Conservation (phyloP, 2,113 vertebrate genomes). For the Cyprinus carpio region DNA sequence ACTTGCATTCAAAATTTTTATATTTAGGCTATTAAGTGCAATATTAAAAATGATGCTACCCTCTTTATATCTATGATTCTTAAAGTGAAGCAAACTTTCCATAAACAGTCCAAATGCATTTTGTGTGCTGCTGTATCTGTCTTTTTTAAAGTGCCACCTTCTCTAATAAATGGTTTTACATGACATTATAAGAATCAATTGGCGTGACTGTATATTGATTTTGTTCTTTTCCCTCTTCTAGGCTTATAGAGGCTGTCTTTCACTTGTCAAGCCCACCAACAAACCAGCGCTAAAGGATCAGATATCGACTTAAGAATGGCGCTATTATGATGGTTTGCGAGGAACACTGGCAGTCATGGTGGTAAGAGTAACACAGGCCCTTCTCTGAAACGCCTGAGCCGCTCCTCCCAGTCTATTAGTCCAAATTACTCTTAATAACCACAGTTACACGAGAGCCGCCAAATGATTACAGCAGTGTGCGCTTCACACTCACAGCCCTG, state of each 20-base stretch:
- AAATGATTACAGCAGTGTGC: conserved; percentile 52
- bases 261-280: neutral
- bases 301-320: conserved; percentile 26
- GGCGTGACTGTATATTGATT: conserved; percentile 22
- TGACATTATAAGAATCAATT: neutral
- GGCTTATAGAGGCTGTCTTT: neutral
- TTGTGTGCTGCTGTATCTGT: neutral
- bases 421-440: conserved; percentile 62
- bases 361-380: conserved; percentile 48
- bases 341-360: conserved; percentile 35
- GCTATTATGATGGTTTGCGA: conserved; percentile 21
- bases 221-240: neutral
- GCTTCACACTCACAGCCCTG: conserved; percentile 25
- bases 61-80: neutral
- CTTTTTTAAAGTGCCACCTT: neutral
- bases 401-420: conserved; percentile 58
- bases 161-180: neutral
- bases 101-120: conserved; percentile 21
- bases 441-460: conserved; percentile 45
- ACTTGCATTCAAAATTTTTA: no score
- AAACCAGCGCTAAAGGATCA: conserved; percentile 12
- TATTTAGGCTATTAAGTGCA: neutral
- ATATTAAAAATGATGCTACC: neutral
- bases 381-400: conserved; percentile 53
- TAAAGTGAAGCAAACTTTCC: conserved; percentile 41